Conservation (phyloP, 2,888 invertebrate species). For the Cerastoderma edule region DNA sequence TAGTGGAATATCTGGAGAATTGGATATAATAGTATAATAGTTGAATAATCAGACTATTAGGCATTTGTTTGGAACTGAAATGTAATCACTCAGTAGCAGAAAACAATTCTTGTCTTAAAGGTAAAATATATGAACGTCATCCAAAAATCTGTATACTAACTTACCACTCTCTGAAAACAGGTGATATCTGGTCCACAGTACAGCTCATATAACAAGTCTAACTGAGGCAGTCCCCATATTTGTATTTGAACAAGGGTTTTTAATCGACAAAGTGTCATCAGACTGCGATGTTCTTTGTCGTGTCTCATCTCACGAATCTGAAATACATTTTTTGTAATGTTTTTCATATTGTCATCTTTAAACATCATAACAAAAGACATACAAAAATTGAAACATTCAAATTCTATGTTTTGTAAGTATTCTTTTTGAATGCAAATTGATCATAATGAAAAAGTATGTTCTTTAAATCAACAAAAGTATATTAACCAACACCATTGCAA, state of each 20-base stretch:
- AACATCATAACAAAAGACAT: background rate
- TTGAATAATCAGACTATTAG: too few species aligned
- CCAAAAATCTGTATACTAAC: slow-evolving; percentile 32
- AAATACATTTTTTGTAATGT: slow-evolving; percentile 2
- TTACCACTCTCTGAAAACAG: slow-evolving; percentile 76
- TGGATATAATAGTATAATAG: too few species aligned
- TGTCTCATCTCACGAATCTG: slow-evolving; percentile 78
- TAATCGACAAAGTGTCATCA: slow-evolving; percentile 73
- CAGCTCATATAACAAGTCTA: slow-evolving; percentile 78
- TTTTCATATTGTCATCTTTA: background rate
- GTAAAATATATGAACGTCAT: background rate
- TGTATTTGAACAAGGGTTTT: slow-evolving; percentile 73
- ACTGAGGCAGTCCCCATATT: slow-evolving; percentile 80
- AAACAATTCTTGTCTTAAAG: too few species aligned
- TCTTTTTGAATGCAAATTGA: background rate
- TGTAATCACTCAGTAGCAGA: too few species aligned
- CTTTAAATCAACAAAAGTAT: too few species aligned
- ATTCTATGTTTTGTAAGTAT: too few species aligned
- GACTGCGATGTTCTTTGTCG: slow-evolving; percentile 70
- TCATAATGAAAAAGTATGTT: background rate
- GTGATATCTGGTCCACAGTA: slow-evolving; percentile 74
- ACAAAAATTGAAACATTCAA: too few species aligned
- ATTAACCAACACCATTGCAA: too few species aligned
- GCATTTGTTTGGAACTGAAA: too few species aligned
- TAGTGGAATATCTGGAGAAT: too few species aligned